Evolutionary conservation across 2,113 vertebrate species (phyloP).

Genomic region (Vanacampus margaritifer): DNA sequence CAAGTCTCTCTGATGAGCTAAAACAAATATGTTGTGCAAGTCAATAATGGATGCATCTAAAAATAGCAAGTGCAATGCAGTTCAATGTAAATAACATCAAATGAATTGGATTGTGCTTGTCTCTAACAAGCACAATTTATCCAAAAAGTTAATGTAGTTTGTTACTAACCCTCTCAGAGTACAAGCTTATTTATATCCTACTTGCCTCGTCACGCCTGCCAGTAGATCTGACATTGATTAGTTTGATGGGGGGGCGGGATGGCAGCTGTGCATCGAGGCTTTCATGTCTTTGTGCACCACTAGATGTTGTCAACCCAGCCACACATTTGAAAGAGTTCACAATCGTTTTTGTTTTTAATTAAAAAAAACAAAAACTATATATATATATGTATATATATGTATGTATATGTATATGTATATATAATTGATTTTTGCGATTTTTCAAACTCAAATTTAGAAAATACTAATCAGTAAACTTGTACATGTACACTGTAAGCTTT

Average conservation of each 20-base stretch:
- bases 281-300: conserved; percentile 30
- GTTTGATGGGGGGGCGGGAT: conserved; percentile 27
- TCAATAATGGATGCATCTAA: background rate
- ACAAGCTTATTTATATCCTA: conserved; percentile 48
- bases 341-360: background rate
- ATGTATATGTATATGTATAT: no score
- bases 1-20: background rate
- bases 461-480: no score
- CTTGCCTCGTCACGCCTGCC: conserved; percentile 48
- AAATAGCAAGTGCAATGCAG: background rate
- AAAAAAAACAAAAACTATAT: background rate
- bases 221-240: conserved; percentile 52
- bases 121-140: background rate
- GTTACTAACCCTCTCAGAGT: background rate
- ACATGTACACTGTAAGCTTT: no score
- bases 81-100: background rate
- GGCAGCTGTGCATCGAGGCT: conserved; percentile 18
- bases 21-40: background rate
- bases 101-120: no score
- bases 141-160: background rate
- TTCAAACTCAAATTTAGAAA: no score
- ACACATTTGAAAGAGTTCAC: conserved; percentile 11
- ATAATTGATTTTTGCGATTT: no score
- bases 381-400: no score
- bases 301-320: conserved; percentile 19